phyloP scores from a whole-genome alignment of 2,888 invertebrate genomes.

The Daptonema setosum region DNA sequence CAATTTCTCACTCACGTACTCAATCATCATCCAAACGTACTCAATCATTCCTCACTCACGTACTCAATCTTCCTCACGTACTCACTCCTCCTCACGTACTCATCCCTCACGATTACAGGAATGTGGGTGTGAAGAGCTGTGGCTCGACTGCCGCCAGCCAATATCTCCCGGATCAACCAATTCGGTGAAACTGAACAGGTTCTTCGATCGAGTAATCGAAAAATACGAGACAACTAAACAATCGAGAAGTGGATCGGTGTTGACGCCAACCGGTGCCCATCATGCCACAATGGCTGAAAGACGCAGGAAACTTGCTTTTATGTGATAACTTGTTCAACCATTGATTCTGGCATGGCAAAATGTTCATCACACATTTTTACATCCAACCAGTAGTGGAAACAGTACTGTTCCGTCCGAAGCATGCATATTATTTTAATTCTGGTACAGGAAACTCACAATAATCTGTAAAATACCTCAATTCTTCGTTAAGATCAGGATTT shows the following conservation, averaged over 20 bases:
- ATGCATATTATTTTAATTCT: no score
- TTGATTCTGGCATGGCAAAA: no score
- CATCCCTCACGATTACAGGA: constrained; percentile 49
- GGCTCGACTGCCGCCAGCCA: constrained; percentile 46
- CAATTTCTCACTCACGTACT: no score
- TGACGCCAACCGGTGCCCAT: not conserved
- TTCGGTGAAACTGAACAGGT: constrained; percentile 71
- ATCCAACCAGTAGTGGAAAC: no score
- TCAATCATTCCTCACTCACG: no score
- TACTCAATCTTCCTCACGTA: not conserved
- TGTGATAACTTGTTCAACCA: no score
- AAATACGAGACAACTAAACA: not conserved
- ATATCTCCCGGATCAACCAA: constrained; percentile 82
- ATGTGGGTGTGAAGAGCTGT: constrained; percentile 77
- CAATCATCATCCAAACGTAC: no score
- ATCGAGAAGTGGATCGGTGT: not conserved
- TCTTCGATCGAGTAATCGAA: constrained; percentile 63
- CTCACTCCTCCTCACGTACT: not conserved
- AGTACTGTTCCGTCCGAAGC: no score
- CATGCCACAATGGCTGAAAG: not conserved
- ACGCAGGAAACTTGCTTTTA: not conserved
- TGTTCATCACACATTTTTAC: no score
- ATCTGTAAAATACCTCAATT: no score
- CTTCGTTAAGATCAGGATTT: no score
- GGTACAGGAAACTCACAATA: no score